Conservation (phyloP, 2,888 invertebrate species). For the Mycalesis mineus region DNA sequence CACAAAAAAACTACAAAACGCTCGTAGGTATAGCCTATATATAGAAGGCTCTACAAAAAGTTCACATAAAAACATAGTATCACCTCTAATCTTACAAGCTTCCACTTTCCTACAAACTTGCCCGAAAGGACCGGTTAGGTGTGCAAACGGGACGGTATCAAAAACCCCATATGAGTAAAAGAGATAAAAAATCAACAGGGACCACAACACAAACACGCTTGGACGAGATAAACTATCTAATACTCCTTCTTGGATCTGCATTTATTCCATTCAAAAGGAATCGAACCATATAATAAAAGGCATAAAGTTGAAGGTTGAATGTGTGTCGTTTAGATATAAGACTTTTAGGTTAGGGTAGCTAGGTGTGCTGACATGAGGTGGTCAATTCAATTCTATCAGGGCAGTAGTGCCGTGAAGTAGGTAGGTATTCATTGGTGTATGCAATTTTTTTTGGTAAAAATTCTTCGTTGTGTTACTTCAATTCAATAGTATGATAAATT, state of each 20-base stretch:
- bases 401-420: slow-evolving; percentile 33
- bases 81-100: slow-evolving; percentile 25
- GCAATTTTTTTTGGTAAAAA: slow-evolving; percentile 20
- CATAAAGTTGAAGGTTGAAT: slow-evolving; percentile 29
- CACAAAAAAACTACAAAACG: not conserved
- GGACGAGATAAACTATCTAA: slow-evolving; percentile 45
- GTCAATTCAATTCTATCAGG: slow-evolving; percentile 57
- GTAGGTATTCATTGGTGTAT: slow-evolving; percentile 26
- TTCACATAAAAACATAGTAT: slow-evolving; percentile 11
- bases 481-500: too few species aligned
- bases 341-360: slow-evolving; percentile 24
- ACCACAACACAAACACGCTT: slow-evolving; percentile 56
- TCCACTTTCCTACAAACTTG: slow-evolving; percentile 24
- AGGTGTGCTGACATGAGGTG: slow-evolving; percentile 48
- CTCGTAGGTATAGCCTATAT: not conserved
- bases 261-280: slow-evolving; percentile 27
- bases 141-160: slow-evolving; percentile 39
- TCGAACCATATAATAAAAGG: slow-evolving; percentile 11
- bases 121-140: slow-evolving; percentile 47
- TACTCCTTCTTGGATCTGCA: slow-evolving; percentile 39
- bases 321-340: slow-evolving; percentile 9
- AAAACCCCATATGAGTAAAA: slow-evolving; percentile 33
- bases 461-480: not conserved
- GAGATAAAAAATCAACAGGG: slow-evolving; percentile 46
- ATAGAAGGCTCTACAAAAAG: slow-evolving; percentile 6